Evolutionary conservation across 2,888 invertebrate species (phyloP).

Genomic region (Automeris io): DNA sequence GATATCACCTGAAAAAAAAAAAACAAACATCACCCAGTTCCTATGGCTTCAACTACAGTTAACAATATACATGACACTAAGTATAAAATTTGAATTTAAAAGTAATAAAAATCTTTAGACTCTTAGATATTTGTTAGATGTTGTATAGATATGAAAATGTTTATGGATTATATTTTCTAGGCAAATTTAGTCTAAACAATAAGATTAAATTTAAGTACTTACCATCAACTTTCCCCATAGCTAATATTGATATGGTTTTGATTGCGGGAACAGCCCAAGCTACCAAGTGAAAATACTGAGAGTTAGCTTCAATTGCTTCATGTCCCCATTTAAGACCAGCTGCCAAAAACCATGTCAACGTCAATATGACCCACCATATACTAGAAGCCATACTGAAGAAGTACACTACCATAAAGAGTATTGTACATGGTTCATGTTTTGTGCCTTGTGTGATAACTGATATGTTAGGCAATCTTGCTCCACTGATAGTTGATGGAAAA

Average conservation of each 20-base stretch:
- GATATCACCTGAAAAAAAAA: slow-evolving; percentile 84
- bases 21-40: background rate
- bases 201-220: slow-evolving; percentile 36
- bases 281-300: slow-evolving; percentile 96
- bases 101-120: background rate
- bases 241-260: slow-evolving; percentile 95
- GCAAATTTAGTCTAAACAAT: no score
- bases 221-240: slow-evolving; percentile 98
- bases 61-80: no score
- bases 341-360: slow-evolving; percentile 97
- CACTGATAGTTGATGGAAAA: slow-evolving; percentile 82
- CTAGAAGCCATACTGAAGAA: slow-evolving; percentile 98
- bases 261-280: slow-evolving; percentile 99
- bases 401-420: slow-evolving; percentile 96
- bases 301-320: slow-evolving; percentile 98
- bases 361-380: slow-evolving; percentile 98
- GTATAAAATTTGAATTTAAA: no score
- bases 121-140: background rate
- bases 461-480: slow-evolving; percentile 84
- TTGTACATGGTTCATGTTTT: slow-evolving; percentile 89
- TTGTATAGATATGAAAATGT: no score
- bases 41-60: no score
- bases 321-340: slow-evolving; percentile 98
- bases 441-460: slow-evolving; percentile 93
- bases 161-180: no score